Conservation (phyloP, 2,888 invertebrate genomes). For the Phania funesta region DNA sequence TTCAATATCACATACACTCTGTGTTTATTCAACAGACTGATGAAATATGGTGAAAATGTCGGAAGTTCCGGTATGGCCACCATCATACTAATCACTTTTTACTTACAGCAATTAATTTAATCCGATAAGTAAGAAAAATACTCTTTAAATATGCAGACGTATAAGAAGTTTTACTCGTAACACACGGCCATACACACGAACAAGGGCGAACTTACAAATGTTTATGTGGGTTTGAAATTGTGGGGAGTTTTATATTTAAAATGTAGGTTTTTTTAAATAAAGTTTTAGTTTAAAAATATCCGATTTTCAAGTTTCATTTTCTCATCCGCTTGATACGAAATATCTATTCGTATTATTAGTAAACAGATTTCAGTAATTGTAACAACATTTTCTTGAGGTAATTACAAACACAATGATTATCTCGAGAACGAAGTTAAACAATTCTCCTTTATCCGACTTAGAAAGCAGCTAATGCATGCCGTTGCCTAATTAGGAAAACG, state of each 20-base stretch:
- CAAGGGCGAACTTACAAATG: neutral
- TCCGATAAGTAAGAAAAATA: conserved; percentile 68
- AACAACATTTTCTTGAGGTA: too few relatives aligned
- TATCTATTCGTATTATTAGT: too few relatives aligned
- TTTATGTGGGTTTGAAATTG: neutral
- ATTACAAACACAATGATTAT: too few relatives aligned
- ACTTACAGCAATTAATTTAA: conserved; percentile 79
- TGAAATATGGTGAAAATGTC: conserved; percentile 75
- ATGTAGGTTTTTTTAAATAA: too few relatives aligned
- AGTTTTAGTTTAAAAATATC: too few relatives aligned
- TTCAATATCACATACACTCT: conserved; percentile 1
- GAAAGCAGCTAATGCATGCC: too few relatives aligned
- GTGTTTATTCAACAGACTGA: conserved; percentile 26
- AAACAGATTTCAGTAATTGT: too few relatives aligned
- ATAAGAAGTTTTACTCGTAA: neutral
- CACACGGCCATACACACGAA: neutral
- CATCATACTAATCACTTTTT: conserved; percentile 74
- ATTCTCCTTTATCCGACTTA: too few relatives aligned
- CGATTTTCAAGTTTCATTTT: too few relatives aligned
- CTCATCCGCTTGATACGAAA: too few relatives aligned
- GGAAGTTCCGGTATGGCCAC: conserved; percentile 75
- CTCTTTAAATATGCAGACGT: neutral
- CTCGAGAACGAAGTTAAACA: too few relatives aligned
- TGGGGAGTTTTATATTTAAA: conserved; percentile 8
- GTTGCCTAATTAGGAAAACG: too few relatives aligned